Percentiles rank a stretch among this genome's conserved stretches.
Evolutionary conservation across 2,888 invertebrate genomes (phyloP).

Genomic region (Cephus rjabovi): DNA sequence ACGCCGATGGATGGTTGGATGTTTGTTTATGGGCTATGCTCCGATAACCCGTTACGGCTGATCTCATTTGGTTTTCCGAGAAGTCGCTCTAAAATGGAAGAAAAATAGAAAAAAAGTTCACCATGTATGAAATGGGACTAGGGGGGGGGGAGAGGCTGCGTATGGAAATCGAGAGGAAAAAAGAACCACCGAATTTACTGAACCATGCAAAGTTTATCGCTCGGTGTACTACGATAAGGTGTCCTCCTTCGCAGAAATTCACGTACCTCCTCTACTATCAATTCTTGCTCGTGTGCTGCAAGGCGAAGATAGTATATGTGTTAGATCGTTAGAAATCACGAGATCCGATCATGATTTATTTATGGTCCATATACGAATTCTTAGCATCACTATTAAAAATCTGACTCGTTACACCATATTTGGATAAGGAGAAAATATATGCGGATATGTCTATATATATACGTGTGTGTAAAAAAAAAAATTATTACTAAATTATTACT

Average conservation of each 20-base stretch:
- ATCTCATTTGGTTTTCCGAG: background rate
- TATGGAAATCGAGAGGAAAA: conserved; percentile 8
- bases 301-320: background rate
- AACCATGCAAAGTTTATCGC: conserved; percentile 54
- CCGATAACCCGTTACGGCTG: conserved; percentile 41
- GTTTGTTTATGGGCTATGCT: conserved; percentile 29
- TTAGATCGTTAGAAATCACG: background rate
- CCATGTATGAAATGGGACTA: background rate
- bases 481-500: no score
- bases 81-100: background rate
- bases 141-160: no score
- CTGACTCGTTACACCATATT: conserved; percentile 17
- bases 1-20: background rate
- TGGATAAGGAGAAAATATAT: conserved; percentile 23
- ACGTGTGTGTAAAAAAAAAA: no score
- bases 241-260: conserved; percentile 6
- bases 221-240: conserved; percentile 42
- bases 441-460: conserved; percentile 18
- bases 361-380: background rate
- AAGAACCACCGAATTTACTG: conserved; percentile 44
- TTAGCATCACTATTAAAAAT: background rate
- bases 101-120: background rate
- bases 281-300: background rate
- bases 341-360: no score
- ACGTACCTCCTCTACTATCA: conserved; percentile 2